Conservation (phyloP, 2,797 vertebrate genomes). For the Cuculus canorus region DNA sequence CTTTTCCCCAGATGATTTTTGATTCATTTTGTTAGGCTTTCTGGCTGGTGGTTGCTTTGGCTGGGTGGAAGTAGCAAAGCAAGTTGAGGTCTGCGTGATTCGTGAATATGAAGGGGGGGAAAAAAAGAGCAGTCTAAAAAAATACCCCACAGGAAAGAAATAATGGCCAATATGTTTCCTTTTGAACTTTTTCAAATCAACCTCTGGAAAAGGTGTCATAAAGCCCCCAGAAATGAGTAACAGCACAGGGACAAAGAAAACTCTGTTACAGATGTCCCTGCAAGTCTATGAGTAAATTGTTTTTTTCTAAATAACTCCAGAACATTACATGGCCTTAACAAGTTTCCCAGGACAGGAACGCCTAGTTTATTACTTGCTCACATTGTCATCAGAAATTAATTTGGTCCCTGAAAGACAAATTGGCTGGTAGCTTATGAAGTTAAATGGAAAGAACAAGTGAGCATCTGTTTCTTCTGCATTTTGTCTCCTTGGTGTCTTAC, state of each 20-base stretch:
- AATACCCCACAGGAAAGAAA: conserved; percentile 71
- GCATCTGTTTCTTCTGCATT: conserved; percentile 93
- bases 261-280: conserved; percentile 89
- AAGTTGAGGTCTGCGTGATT: conserved; percentile 35
- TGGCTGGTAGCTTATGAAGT: conserved; percentile 95
- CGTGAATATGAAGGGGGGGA: conserved; percentile 42
- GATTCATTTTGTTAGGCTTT: conserved; percentile 10
- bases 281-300: conserved; percentile 86
- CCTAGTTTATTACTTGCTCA: conserved; percentile 89
- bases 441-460: conserved; percentile 96
- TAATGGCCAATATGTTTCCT: conserved; percentile 71
- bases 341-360: conserved; percentile 97
- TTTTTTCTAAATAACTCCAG: conserved; percentile 90
- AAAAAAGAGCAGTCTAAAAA: conserved; percentile 32
- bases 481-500: conserved; percentile 97
- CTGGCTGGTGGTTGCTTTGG: neutral
- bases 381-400: conserved; percentile 99
- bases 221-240: conserved; percentile 86
- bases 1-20: conserved; percentile 9
- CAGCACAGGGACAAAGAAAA: conserved; percentile 77
- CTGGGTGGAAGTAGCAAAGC: neutral
- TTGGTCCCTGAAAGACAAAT: conserved; percentile 98
- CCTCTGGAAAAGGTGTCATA: conserved; percentile 87
- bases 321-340: conserved; percentile 86
- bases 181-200: conserved; percentile 71